Evolutionary conservation across 2,797 vertebrate genomes (phyloP).

Genomic region (Aulostomus chinensis): DNA sequence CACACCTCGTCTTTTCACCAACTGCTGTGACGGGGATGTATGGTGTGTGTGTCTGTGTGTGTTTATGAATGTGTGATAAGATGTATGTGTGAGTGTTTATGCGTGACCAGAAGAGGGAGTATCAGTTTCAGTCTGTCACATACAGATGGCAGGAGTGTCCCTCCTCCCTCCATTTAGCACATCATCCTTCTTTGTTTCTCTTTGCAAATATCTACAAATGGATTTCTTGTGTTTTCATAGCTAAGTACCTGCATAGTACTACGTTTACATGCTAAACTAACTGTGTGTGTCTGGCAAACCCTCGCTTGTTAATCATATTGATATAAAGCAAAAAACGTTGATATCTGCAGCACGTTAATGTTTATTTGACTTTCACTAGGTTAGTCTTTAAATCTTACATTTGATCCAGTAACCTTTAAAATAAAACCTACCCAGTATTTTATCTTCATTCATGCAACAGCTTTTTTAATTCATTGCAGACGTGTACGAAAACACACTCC

Average conservation of each 20-base stretch:
- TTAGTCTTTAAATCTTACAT: too few relatives aligned
- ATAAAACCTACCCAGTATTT: too few relatives aligned
- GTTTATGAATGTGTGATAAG: conserved; percentile 18
- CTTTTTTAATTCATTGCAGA: too few relatives aligned
- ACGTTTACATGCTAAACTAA: background rate
- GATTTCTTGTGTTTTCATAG: conserved; percentile 14
- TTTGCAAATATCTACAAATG: conserved; percentile 12
- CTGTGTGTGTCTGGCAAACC: too few relatives aligned
- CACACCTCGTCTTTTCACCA: conserved; percentile 50
- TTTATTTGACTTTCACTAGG: too few relatives aligned
- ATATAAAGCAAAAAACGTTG: too few relatives aligned
- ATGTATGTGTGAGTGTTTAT: conserved; percentile 24
- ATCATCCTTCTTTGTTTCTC: conserved; percentile 18
- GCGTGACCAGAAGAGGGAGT: conserved; percentile 45
- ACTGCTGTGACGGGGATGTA: conserved; percentile 46
- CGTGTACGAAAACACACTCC: too few relatives aligned
- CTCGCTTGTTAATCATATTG: too few relatives aligned
- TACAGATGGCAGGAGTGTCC: conserved; percentile 70
- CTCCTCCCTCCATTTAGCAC: conserved; percentile 30
- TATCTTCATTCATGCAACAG: background rate
- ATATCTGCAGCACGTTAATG: too few relatives aligned
- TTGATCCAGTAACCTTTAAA: too few relatives aligned
- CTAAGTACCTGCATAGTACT: background rate
- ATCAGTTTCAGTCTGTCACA: conserved; percentile 75
- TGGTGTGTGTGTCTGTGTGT: conserved; percentile 13